A percentile compares a stretch with the other conserved stretches of the same genome.
Evolutionary conservation across 2,797 vertebrate species (phyloP).

Genomic region (Tadarida brasiliensis): DNA sequence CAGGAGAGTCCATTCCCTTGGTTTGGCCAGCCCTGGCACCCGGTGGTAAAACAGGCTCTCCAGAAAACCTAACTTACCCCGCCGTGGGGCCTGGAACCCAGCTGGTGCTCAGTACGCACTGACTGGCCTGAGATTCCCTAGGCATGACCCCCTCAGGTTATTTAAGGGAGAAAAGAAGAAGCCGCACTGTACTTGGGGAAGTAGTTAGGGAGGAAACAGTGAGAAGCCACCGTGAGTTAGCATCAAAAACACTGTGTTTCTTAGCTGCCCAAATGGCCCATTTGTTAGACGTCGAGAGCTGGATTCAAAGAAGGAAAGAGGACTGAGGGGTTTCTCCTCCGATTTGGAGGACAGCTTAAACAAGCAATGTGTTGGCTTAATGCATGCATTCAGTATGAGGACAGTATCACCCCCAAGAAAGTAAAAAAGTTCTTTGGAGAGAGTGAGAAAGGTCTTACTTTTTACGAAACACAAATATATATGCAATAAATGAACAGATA

Average conservation of each 20-base stretch:
- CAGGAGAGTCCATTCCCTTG: neutral
- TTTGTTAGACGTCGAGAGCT: neutral
- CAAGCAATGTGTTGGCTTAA: neutral
- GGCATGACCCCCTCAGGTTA: neutral
- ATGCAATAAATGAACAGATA: neutral
- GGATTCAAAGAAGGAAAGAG: neutral
- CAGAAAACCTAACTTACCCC: neutral
- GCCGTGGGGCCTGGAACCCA: neutral
- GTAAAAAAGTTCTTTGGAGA: neutral
- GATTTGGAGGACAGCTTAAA: neutral
- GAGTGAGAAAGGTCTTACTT: neutral
- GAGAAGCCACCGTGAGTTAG: neutral
- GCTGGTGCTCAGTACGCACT: neutral
- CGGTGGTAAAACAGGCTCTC: neutral
- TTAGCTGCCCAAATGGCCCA: neutral
- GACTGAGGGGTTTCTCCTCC: neutral
- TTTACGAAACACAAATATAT: neutral
- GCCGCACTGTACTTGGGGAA: neutral
- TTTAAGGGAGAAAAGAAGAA: conserved; percentile 6
- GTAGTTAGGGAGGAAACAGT: neutral
- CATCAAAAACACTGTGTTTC: neutral
- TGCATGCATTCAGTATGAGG: neutral
- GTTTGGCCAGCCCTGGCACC: conserved; percentile 11
- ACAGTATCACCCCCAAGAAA: neutral
- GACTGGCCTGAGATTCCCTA: neutral